Evolutionary conservation across 2,888 invertebrate genomes (phyloP).

Genomic region (Artemia sp.): DNA sequence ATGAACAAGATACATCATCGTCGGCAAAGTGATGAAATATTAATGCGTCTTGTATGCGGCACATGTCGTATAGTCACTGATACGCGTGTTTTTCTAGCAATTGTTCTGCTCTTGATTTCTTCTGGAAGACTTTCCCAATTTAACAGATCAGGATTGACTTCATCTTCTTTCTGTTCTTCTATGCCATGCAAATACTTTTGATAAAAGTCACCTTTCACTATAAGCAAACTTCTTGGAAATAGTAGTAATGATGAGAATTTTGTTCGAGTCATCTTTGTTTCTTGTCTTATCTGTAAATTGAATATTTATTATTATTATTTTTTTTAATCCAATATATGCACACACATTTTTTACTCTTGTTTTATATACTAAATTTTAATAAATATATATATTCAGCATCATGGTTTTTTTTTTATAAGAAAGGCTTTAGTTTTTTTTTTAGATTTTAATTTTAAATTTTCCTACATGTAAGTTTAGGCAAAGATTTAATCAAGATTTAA

Average conservation of each 20-base stretch:
- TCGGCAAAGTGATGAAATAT: constrained; percentile 16
- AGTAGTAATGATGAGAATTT: constrained; percentile 54
- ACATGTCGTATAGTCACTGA: constrained; percentile 86
- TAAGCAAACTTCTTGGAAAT: constrained; percentile 69
- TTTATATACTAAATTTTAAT: too few relatives aligned
- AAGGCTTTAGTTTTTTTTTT: too few relatives aligned
- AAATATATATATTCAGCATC: too few relatives aligned
- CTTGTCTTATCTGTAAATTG: not conserved
- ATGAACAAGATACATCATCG: not conserved
- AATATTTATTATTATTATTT: not conserved
- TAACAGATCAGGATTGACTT: constrained; percentile 34
- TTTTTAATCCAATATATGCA: too few relatives aligned
- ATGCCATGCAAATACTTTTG: constrained; percentile 70
- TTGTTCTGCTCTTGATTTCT: constrained; percentile 39
- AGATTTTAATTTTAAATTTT: too few relatives aligned
- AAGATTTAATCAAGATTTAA: too few relatives aligned
- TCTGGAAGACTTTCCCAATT: constrained; percentile 46
- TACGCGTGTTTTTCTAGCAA: constrained; percentile 51
- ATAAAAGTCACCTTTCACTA: constrained; percentile 68
- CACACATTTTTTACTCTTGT: too few relatives aligned
- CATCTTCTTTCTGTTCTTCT: constrained; percentile 48
- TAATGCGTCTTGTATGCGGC: constrained; percentile 59
- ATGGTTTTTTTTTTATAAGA: too few relatives aligned
- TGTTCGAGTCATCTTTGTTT: constrained; percentile 3
- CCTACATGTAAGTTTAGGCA: too few relatives aligned